phyloP scores from a whole-genome alignment of 2,888 invertebrate genomes.

The Acleris literana region DNA sequence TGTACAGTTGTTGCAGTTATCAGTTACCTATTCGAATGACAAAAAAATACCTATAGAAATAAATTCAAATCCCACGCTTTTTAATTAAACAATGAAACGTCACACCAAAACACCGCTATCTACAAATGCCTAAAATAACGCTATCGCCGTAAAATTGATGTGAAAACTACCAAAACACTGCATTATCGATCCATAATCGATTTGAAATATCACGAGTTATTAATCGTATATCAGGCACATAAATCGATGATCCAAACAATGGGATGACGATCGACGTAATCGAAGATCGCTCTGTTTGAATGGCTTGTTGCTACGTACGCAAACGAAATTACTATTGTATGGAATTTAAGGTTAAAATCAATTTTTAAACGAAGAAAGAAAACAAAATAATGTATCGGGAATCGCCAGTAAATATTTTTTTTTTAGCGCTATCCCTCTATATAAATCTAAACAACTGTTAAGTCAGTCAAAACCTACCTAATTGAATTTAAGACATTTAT shows the following conservation, averaged over 20 bases:
- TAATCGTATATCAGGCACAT: conserved; percentile 44
- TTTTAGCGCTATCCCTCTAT: too few relatives aligned
- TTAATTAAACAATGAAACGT: conserved; percentile 7
- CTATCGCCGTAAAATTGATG: conserved; percentile 31
- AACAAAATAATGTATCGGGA: too few relatives aligned
- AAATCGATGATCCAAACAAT: conserved; percentile 57
- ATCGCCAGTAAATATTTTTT: neutral
- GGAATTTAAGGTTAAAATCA: conserved; percentile 41
- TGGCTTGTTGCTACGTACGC: conserved; percentile 38
- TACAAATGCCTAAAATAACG: conserved; percentile 30
- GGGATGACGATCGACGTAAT: conserved; percentile 46
- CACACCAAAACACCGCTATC: conserved; percentile 21
- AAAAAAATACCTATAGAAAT: too few relatives aligned
- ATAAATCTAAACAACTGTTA: too few relatives aligned
- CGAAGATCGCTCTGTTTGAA: conserved; percentile 41
- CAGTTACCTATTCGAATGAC: too few relatives aligned
- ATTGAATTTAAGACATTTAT: too few relatives aligned
- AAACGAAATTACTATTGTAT: conserved; percentile 44
- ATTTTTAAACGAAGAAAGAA: neutral
- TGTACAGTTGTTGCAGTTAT: too few relatives aligned
- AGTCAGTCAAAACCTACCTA: too few relatives aligned
- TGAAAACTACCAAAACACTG: conserved; percentile 33
- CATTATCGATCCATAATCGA: conserved; percentile 36
- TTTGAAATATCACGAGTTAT: conserved; percentile 40
- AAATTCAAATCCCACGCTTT: neutral